phyloP scores from a whole-genome alignment of 2,113 vertebrate genomes.

The Gracilinanus agilis region DNA sequence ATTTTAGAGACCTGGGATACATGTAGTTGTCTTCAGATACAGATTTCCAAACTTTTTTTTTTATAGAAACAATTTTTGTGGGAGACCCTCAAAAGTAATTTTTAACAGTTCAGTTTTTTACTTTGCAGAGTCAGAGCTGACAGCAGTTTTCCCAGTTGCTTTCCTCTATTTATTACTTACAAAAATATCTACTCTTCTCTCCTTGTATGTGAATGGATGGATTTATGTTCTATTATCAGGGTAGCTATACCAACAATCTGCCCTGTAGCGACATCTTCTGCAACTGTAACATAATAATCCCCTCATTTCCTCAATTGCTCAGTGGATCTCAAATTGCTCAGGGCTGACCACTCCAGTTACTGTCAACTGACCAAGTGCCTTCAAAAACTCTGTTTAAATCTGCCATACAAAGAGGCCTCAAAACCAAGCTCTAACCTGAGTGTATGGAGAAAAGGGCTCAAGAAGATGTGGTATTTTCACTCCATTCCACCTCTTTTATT shows the following conservation, averaged over 20 bases:
- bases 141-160: conserved; percentile 96
- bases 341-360: conserved; percentile 90
- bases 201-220: conserved; percentile 97
- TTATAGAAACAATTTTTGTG: conserved; percentile 94
- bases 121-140: conserved; percentile 94
- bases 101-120: conserved; percentile 98
- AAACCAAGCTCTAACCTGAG: conserved; percentile 92
- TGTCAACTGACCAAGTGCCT: conserved; percentile 95
- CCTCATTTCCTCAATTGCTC: conserved; percentile 96
- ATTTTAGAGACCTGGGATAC: conserved; percentile 92
- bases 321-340: conserved; percentile 95
- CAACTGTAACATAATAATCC: conserved; percentile 94
- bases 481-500: conserved; percentile 94
- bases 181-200: conserved; percentile 96
- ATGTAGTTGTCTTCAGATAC: conserved; percentile 94
- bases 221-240: conserved; percentile 96
- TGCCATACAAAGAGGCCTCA: conserved; percentile 92
- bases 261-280: conserved; percentile 93
- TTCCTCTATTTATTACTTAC: conserved; percentile 95
- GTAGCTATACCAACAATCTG: conserved; percentile 96
- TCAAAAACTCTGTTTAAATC: conserved; percentile 95
- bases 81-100: conserved; percentile 95
- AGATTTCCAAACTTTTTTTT: conserved; percentile 95
- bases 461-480: conserved; percentile 90
- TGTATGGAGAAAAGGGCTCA: conserved; percentile 90